Evolutionary conservation across 1,140 invertebrate species (phyloP), one percentile per base, ranked within the genome.

Genomic region (Helicorthomorpha holstii): DNA sequence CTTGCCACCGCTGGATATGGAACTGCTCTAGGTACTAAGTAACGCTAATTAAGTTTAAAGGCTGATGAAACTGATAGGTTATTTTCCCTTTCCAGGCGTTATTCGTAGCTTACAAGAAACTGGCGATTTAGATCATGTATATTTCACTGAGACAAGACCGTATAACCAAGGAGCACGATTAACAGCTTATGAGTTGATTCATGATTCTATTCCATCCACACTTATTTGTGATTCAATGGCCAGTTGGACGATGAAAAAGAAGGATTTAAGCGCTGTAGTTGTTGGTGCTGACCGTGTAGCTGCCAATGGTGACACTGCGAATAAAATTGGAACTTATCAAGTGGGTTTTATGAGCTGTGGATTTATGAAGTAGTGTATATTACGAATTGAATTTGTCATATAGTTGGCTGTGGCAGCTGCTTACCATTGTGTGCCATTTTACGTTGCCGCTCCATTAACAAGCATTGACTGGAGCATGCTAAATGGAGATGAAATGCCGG

Each of bases 281-380:
- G 85, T 90, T 34, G 89, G 90, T 23, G 89, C 90, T 25, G 90
- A 95, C 67, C 75, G 90, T 63, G 85, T 95, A 25, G 89, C 84
- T 16, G 76, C 80, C 1, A 99, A 98, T 71, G 95, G 95, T 1
- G 95, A 99, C 66, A 98, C 94, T 1, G 95, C 94, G 1, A 99
- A 98, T 66, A 99, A 99, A 80, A 95, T 98, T 65, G 95, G 95
- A 56, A 99, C 95, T 21, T 98, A 96, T 67, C 88, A 92, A 62
- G 77, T 80, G 66, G 58, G 44, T 29, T 46, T 25, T 22, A 46
- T 46, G 3, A 49, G 14, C 43, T 16, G 4, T 51, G 7, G 19
- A 16, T 16, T 24, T 14, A 51, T n/a, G 16, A 23, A 49, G 4
- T n/a, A 45, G 19, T 22, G 21, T 21, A 12, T 22, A 46, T 25